phyloP scores from a whole-genome alignment of 2,888 invertebrate genomes.

The Hipparchia sbordonii region DNA sequence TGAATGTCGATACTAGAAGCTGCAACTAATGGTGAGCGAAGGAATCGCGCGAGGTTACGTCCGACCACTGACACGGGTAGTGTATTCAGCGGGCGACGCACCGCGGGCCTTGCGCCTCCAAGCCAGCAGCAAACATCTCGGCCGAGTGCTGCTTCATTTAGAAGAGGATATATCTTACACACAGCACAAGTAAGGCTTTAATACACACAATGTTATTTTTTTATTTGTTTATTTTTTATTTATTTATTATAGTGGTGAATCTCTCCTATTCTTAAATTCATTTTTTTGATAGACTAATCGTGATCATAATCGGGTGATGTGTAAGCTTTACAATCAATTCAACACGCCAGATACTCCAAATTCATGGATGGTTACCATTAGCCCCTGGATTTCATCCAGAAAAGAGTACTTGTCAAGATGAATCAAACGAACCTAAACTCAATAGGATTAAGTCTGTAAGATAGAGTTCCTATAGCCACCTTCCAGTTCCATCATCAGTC shows the following conservation, averaged over 20 bases:
- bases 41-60: slow-evolving; percentile 60
- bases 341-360: no score
- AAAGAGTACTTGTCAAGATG: no score
- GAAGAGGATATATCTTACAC: slow-evolving; percentile 31
- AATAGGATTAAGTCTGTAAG: no score
- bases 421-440: no score
- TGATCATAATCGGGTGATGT: neutral
- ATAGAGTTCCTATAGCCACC: no score
- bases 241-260: neutral
- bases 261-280: neutral
- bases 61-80: slow-evolving; percentile 57
- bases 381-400: no score
- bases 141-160: slow-evolving; percentile 55
- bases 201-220: no score
- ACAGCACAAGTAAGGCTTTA: slow-evolving; percentile 43
- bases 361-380: no score
- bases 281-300: neutral
- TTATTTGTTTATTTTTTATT: neutral
- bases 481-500: no score
- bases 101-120: slow-evolving; percentile 57
- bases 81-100: slow-evolving; percentile 49
- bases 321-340: no score
- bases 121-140: slow-evolving; percentile 46
- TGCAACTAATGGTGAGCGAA: slow-evolving; percentile 53
- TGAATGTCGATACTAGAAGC: slow-evolving; percentile 35